phyloP scores from a whole-genome alignment of 2,797 vertebrate species.

The Hephaestus fuliginosus region DNA sequence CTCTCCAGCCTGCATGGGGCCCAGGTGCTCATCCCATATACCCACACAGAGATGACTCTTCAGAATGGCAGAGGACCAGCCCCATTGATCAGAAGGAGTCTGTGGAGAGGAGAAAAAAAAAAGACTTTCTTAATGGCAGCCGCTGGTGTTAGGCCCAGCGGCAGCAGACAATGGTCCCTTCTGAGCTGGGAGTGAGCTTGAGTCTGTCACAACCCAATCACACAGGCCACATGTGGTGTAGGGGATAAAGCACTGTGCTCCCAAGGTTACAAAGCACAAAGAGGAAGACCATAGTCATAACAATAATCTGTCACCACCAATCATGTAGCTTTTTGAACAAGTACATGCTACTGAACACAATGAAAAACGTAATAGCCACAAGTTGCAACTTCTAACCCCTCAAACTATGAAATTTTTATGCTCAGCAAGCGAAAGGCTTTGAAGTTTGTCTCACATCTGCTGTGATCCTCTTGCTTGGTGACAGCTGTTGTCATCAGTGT shows the following conservation, averaged over 20 bases:
- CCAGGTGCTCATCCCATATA: conserved; percentile 76
- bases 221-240: conserved; percentile 60
- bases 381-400: conserved; percentile 33
- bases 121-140: conserved; percentile 67
- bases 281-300: conserved; percentile 28
- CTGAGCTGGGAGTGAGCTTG: conserved; percentile 52
- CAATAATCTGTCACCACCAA: conserved; percentile 32
- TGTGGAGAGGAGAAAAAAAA: conserved; percentile 43
- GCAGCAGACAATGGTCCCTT: conserved; percentile 67
- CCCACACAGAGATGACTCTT: conserved; percentile 77
- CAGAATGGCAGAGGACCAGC: conserved; percentile 65
- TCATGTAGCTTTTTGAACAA: conserved; percentile 28
- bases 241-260: conserved; percentile 60
- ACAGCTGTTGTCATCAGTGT: conserved; percentile 76
- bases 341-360: conserved; percentile 24
- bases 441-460: conserved; percentile 39
- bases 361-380: conserved; percentile 26
- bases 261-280: conserved; percentile 63
- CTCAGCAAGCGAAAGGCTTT: conserved; percentile 40
- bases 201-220: conserved; percentile 65
- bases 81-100: conserved; percentile 66
- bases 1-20: conserved; percentile 72
- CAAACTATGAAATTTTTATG: conserved; percentile 25
- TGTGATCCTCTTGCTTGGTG: conserved; percentile 67
- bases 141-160: conserved; percentile 64